Percentiles rank a stretch among this genome's conserved stretches.
These are phyloP conservation scores for Vanessa atalanta DNA, from an alignment of 1,140 invertebrate species.

Conservation along the genomic window DNA sequence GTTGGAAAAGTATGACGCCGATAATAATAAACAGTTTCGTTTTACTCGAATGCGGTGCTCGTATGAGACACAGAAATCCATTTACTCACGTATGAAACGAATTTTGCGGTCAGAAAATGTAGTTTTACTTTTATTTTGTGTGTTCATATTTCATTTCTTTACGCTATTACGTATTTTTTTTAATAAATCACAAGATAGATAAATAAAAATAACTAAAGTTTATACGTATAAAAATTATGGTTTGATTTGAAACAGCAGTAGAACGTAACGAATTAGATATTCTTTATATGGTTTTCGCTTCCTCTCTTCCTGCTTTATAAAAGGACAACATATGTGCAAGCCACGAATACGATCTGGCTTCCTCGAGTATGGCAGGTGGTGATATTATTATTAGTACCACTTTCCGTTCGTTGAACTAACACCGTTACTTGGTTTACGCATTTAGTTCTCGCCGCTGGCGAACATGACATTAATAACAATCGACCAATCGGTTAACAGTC, in stretches of 20 bases:
- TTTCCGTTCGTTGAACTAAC: constrained; percentile 74
- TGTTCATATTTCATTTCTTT: constrained; percentile 25
- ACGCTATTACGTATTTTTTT: not conserved
- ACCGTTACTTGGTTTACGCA: constrained; percentile 74
- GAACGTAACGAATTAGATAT: not conserved
- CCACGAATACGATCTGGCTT: constrained; percentile 42
- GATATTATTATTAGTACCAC: constrained; percentile 70
- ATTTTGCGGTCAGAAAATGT: constrained; percentile 52
- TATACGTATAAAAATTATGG: too few species aligned
- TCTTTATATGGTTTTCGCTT: constrained; percentile 29
- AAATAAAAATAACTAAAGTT: too few species aligned
- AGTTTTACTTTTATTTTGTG: constrained; percentile 42
- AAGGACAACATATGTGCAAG: constrained; percentile 31
- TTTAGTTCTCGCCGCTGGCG: constrained; percentile 65
- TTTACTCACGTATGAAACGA: constrained; percentile 47
- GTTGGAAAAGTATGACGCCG: constrained; percentile 38
- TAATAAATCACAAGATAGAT: too few species aligned
- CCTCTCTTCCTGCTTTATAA: constrained; percentile 37
- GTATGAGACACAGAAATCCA: constrained; percentile 43
- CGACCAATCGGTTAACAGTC: constrained; percentile 42
- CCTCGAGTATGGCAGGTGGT: constrained; percentile 61
- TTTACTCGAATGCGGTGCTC: constrained; percentile 4
- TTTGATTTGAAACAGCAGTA: not conserved
- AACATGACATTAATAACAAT: constrained; percentile 77
- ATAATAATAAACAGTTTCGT: constrained; percentile 8